Base-by-base conservation (phyloP, 2,888 invertebrate species). In the Myathropa florea region DNA sequence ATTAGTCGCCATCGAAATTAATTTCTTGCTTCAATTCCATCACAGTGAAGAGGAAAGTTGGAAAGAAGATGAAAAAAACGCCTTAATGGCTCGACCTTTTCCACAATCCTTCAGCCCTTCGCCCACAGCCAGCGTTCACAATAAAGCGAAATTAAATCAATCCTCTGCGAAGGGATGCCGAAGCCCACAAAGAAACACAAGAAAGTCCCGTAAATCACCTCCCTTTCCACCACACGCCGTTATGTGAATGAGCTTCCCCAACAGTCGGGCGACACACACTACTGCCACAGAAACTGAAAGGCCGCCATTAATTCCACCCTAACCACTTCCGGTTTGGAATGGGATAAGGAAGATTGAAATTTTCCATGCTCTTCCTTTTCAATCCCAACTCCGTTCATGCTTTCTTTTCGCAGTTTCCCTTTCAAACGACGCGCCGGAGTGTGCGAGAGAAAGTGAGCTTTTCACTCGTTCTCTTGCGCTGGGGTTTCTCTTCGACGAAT, bases 231-330 rank as follows among this genome's bases (percentile, higher is more conserved):
- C n/a, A 21, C 26, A 28, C 4, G 59, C 9, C 60, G 28, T 10
- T 33, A 2, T 0, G 30, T 10, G 10, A 33, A 10, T 33, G 30
- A 33, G 63, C 77, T 36, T 39, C 63, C 39, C 30, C 6, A 60
- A 12, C 36, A 14, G 57, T 59, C n/a, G 33, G 57, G 3, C 23
- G 57, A 57, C 23, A 24, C 65, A 39, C 24, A 28, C 71, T 33
- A 72, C 84, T 81, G 63, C 57, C 72, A 60, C 46, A 77, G 55
- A 76, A 68, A 85, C 61, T 63, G 63, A 68, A 61, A 67, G 76
- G 76, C 71, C 72, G 61, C 71, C 71, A 76, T 77, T 77, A 71
- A 67, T 72, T 63, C 61, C 57, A 68, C 77, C 73, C 70, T 60
- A 57, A 73, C 78, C 39, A 80, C 59, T 78, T 78, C 60, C 73